Evolutionary conservation across 2,888 invertebrate species (phyloP).

Genomic region (Mantis religiosa): DNA sequence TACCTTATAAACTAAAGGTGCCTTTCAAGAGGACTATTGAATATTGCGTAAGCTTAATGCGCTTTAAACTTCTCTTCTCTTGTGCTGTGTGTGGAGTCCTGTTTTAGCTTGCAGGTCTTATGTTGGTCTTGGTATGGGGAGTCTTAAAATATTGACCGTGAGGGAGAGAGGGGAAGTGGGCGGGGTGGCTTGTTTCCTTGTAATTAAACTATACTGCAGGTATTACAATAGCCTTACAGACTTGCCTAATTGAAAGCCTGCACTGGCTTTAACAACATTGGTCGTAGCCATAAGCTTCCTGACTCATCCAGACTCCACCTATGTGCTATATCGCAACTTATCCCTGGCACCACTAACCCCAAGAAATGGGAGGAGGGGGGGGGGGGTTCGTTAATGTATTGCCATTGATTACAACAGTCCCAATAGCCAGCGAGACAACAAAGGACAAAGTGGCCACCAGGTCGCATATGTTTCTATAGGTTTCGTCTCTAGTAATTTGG

Average conservation of each 20-base stretch:
- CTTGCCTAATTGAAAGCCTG: slow-evolving; percentile 16
- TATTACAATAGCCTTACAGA: slow-evolving; percentile 10
- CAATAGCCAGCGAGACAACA: neutral
- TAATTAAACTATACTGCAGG: slow-evolving; percentile 17
- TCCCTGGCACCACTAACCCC: neutral
- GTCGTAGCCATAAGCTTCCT: slow-evolving; percentile 10
- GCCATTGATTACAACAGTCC: neutral
- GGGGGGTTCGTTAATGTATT: neutral
- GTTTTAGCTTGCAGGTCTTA: slow-evolving; percentile 12
- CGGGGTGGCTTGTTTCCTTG: slow-evolving; percentile 8
- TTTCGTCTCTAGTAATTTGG: neutral
- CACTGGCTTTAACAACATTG: slow-evolving; percentile 13
- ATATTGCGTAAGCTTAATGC: slow-evolving; percentile 7
- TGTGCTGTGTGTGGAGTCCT: neutral
- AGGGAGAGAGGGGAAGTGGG: neutral
- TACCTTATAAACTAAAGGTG: neutral
- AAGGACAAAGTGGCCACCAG: neutral
- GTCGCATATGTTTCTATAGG: neutral
- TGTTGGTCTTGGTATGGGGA: neutral
- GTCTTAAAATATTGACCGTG: slow-evolving; percentile 17
- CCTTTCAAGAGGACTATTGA: neutral
- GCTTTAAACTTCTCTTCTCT: slow-evolving; percentile 1
- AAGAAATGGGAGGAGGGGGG: neutral
- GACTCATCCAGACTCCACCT: neutral
- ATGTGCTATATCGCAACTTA: slow-evolving; percentile 5